Base-by-base conservation (phyloP, 2,113 vertebrate species). In the Hyla sarda region DNA sequence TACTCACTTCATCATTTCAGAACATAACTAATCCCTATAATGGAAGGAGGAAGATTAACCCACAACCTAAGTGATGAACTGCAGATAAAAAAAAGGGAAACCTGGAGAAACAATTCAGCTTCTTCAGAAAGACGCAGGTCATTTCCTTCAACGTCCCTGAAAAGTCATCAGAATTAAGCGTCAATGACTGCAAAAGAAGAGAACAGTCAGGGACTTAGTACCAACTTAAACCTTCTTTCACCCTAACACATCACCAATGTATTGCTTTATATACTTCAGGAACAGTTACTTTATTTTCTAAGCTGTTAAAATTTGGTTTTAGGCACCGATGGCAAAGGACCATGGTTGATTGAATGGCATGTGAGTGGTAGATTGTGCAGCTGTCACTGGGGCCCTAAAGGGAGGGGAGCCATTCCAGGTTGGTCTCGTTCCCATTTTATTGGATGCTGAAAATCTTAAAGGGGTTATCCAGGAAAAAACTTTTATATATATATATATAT, bases 1-100 rank as follows among this genome's bases (percentile, higher is more conserved):
- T 56, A 10, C 21, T 81, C 84, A 86, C 84, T 86, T 86, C 84
- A 86, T 86, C 84, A 80, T 34, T 34, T 81, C 50, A 81, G 34
- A 41, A 48, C 65, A 72, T 71, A 73, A 67, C 62, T 86, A 86
- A 86, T 80, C 79, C 76, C 67, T 60, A 52, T 77, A 78, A 45
- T 30, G 77, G 76, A 81, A 85, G 48, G 45, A 54, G 19, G 34
- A 19, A 60, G 71, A 75, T 84, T 84, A 60, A 84, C 74, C 34
- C 25, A 60, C 82, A 74, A 62, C 54, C 71, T 74, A 37, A 32
- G 71, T 69, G 52, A 56, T 75, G 41, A 75, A 75, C 72, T 83
- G 62, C 50, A 74, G 62, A 56, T 83, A 83, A 41, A 67, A 41
- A 67, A 16, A 5, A 11, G 52, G 56, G 11, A 37, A 82, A 30